phyloP scores from a whole-genome alignment of 2,888 invertebrate species.

The Notodonta dromedarius region DNA sequence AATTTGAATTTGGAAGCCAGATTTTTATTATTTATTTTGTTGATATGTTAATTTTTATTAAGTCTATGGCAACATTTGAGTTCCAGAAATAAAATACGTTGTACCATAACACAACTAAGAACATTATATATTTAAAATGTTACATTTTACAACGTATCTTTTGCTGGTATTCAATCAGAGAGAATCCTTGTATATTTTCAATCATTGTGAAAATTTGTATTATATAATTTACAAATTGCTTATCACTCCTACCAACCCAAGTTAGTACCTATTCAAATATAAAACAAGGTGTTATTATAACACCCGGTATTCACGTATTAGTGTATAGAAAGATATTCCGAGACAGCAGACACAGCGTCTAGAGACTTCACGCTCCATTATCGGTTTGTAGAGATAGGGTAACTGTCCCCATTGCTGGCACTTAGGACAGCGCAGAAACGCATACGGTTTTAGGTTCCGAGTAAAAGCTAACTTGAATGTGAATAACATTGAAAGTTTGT shows the following conservation, averaged over 20 bases:
- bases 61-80: no score
- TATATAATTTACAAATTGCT: no score
- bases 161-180: no score
- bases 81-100: no score
- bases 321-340: neutral
- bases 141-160: no score
- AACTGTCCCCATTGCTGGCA: constrained; percentile 68
- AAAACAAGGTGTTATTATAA: neutral
- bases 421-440: constrained; percentile 49
- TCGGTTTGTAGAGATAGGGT: constrained; percentile 69
- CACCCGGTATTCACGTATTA: neutral
- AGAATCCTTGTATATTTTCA: no score
- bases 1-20: constrained; percentile 18
- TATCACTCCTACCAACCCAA: no score
- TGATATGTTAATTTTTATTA: neutral
- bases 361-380: constrained; percentile 77
- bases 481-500: constrained; percentile 47
- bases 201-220: no score
- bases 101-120: no score
- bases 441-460: constrained; percentile 51
- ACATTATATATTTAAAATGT: no score
- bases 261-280: neutral
- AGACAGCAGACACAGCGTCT: constrained; percentile 52
- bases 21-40: neutral
- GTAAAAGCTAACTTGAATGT: constrained; percentile 40